A percentile compares a stretch with the other conserved stretches of the same genome.
phyloP scores from a whole-genome alignment of 2,888 invertebrate genomes.

The Anodontia alba region DNA sequence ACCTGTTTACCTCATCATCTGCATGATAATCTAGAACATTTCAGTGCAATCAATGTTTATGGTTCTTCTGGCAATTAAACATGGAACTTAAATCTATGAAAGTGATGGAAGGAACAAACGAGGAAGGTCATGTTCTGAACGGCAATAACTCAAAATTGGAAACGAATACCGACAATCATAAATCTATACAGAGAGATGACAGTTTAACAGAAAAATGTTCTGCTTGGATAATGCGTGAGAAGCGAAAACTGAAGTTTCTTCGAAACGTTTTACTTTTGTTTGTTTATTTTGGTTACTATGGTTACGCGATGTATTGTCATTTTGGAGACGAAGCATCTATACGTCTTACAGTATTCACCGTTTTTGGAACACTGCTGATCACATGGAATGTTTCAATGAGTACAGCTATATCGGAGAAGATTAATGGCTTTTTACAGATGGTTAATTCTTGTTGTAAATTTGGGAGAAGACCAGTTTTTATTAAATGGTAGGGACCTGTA shows the following conservation, averaged over 20 bases:
- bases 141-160: neutral
- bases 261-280: neutral
- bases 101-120: neutral
- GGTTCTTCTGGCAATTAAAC: neutral
- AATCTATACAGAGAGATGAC: neutral
- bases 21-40: no score
- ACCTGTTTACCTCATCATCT: no score
- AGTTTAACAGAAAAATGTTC: neutral
- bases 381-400: neutral
- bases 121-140: neutral
- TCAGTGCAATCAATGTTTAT: no score
- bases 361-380: slow-evolving; percentile 24
- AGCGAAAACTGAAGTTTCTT: neutral
- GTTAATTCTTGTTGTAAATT: neutral
- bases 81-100: neutral
- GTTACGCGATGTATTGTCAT: slow-evolving; percentile 43
- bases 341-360: slow-evolving; percentile 29
- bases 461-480: slow-evolving; percentile 14
- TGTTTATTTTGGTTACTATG: slow-evolving; percentile 28
- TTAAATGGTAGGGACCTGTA: slow-evolving; percentile 17
- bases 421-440: neutral
- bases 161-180: neutral
- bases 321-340: slow-evolving; percentile 42
- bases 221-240: neutral
- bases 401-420: neutral